phyloP scores from a whole-genome alignment of 2,888 invertebrate species.

The Scaeva pyrastri region DNA sequence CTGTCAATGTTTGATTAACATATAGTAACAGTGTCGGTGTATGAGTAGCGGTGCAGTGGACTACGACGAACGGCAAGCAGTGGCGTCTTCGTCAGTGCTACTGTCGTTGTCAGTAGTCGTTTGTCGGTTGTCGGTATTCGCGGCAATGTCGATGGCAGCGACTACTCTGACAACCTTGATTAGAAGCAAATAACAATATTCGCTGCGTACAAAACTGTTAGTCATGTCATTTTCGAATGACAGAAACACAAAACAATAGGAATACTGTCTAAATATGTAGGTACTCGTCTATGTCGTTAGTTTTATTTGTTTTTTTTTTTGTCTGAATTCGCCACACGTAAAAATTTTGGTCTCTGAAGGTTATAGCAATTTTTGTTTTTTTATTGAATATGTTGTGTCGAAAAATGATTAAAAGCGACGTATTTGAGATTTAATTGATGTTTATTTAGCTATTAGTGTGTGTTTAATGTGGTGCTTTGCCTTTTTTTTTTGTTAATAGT shows the following conservation, averaged over 20 bases:
- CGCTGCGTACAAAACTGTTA: conserved; percentile 58
- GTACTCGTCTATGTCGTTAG: too few relatives aligned
- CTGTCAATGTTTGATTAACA: conserved; percentile 66
- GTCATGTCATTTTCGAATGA: conserved; percentile 55
- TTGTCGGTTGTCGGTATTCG: background rate
- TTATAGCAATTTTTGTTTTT: conserved; percentile 30
- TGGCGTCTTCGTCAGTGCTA: conserved; percentile 35
- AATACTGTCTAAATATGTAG: conserved; percentile 4
- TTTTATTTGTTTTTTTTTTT: background rate
- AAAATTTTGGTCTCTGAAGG: conserved; percentile 67
- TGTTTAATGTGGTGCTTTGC: conserved; percentile 56
- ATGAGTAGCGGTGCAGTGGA: background rate
- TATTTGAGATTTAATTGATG: conserved; percentile 63
- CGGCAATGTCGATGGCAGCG: conserved; percentile 34
- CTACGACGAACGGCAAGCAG: background rate
- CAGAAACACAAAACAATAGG: conserved; percentile 59
- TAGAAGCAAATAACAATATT: conserved; percentile 57
- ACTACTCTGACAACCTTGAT: conserved; percentile 56
- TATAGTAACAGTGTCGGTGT: conserved; percentile 27
- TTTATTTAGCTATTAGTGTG: conserved; percentile 70
- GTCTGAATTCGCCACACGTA: conserved; percentile 67
- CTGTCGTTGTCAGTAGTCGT: conserved; percentile 1
- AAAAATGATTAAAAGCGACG: conserved; percentile 56
- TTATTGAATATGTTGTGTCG: conserved; percentile 26
- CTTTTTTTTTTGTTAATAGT: conserved; percentile 29